Evolutionary conservation across 2,113 vertebrate genomes (phyloP), one percentile per base, ranked within the genome.

Genomic region (Kryptolebias marmoratus): DNA sequence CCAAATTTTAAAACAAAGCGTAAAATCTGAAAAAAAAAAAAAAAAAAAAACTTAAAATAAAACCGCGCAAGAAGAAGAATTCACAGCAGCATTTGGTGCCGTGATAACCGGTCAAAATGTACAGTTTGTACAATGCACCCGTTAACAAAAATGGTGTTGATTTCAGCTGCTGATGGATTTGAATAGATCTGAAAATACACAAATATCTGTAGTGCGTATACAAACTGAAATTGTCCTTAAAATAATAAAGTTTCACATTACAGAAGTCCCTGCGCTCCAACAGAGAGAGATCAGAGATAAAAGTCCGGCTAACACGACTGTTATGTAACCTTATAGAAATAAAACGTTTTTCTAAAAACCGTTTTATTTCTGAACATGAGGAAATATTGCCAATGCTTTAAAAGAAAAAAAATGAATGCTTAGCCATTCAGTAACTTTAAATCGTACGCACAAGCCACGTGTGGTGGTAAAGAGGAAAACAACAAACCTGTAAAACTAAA

Each of bases 191-290:
- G 16, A 30, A 73, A 52, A 54, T 12, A 2, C 52, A 60, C 49
- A 52, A 30, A 74, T 22, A 22, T 22, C 22, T 22, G 22, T 22
- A 27, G 32, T 55, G 27, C 61, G 50, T 65, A 48, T 71, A 61
- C 48, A 77, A 45, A 50, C 64, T 56, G 61, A 62, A 50, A 66
- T 60, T 62, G 66, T 54, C 58, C 77, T 50, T 39, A 47, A 67
- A 60, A 62, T 54, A 71, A 62, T 68, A 68, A 56, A 75, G 74
- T 55, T 56, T 53, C 55, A 79, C 47, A 58, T 71, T 67, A 63
- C 48, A 59, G 56, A 67, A 79, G 71, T 71, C 69, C 48, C 53
- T 66, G 48, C 69, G 67, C 68, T 80, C 64, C 77, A 77, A 81
- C 67, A 73, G 32, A 62, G 62, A 74, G 22, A 22, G 22, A 22